A percentile compares a stretch with the other conserved stretches of the same genome.
These are phyloP conservation scores for Chlorocebus sabaeus DNA, from an alignment of 2,113 vertebrate genomes.

Conservation along the genomic window DNA sequence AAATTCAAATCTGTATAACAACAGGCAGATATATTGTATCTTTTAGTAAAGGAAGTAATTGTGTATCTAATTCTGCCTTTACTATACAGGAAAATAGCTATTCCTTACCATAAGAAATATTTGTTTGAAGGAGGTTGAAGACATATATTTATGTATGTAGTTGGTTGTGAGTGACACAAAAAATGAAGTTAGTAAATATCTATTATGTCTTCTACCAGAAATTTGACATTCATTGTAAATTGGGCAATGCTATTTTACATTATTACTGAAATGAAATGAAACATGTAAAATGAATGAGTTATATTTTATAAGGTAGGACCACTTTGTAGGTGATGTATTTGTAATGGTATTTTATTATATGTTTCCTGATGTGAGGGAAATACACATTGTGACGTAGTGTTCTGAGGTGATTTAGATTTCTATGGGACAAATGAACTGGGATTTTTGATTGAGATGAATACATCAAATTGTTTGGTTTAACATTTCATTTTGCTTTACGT, in stretches of 20 bases:
- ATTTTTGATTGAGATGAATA: constrained; percentile 62
- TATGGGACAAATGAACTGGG: constrained; percentile 52
- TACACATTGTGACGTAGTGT: constrained; percentile 30
- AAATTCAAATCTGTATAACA: not conserved
- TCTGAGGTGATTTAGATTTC: constrained; percentile 52
- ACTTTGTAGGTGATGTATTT: constrained; percentile 25
- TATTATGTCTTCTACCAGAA: constrained; percentile 42
- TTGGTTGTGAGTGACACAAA: not conserved
- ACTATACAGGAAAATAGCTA: not conserved
- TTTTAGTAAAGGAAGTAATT: constrained; percentile 9
- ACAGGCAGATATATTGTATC: not conserved
- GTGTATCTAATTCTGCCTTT: not conserved
- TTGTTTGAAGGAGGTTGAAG: constrained; percentile 7
- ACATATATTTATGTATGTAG: not conserved
- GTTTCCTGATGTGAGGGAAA: constrained; percentile 46
- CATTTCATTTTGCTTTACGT: constrained; percentile 51
- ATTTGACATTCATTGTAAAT: constrained; percentile 58
- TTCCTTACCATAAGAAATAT: not conserved
- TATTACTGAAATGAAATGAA: constrained; percentile 68
- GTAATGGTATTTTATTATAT: constrained; percentile 47
- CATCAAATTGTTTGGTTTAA: constrained; percentile 56
- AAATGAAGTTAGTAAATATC: constrained; percentile 45
- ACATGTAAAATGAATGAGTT: constrained; percentile 60
- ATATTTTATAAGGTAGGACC: constrained; percentile 36
- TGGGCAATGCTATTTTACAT: constrained; percentile 51